phyloP scores from a whole-genome alignment of 64 coral and sea anemone genomes.

The Montipora efflorescens region DNA sequence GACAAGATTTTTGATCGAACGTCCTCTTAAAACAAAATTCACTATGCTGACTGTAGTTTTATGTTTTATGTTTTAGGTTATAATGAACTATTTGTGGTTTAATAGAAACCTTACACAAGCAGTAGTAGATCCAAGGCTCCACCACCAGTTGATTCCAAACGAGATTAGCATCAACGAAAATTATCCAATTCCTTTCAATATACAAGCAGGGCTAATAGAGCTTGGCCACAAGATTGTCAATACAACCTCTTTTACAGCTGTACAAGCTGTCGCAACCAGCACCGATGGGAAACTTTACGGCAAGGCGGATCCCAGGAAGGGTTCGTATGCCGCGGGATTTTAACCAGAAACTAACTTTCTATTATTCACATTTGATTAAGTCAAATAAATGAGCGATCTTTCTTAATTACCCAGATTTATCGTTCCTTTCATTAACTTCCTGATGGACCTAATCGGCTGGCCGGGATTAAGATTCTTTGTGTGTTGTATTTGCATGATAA shows the following conservation, averaged over 20 bases:
- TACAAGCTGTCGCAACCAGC: slow-evolving; percentile 76
- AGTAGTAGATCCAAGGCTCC: slow-evolving; percentile 73
- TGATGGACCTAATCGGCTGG: too few species aligned
- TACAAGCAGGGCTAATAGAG: slow-evolving; percentile 69
- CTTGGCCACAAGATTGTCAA: slow-evolving; percentile 67
- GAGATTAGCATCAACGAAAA: slow-evolving; percentile 65
- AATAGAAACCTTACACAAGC: slow-evolving; percentile 70
- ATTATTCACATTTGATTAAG: too few species aligned
- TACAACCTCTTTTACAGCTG: slow-evolving; percentile 43
- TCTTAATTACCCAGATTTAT: too few species aligned
- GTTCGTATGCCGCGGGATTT: slow-evolving; percentile 81
- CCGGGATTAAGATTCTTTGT: too few species aligned
- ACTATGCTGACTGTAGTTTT: not conserved
- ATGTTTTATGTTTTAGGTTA: slow-evolving; percentile 17
- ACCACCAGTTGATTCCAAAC: slow-evolving; percentile 88
- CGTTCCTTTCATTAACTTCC: too few species aligned
- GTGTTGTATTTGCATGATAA: too few species aligned
- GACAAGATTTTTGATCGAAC: too few species aligned
- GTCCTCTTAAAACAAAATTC: too few species aligned
- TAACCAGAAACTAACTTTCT: not conserved
- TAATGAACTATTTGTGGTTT: slow-evolving; percentile 94
- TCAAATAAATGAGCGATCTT: too few species aligned
- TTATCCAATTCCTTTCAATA: slow-evolving; percentile 28
- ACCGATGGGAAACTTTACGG: slow-evolving; percentile 76
- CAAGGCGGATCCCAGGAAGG: slow-evolving; percentile 81